phyloP scores from a whole-genome alignment of 37 sponge, comb jelly and placozoan species.

The Ephydatia muelleri region DNA sequence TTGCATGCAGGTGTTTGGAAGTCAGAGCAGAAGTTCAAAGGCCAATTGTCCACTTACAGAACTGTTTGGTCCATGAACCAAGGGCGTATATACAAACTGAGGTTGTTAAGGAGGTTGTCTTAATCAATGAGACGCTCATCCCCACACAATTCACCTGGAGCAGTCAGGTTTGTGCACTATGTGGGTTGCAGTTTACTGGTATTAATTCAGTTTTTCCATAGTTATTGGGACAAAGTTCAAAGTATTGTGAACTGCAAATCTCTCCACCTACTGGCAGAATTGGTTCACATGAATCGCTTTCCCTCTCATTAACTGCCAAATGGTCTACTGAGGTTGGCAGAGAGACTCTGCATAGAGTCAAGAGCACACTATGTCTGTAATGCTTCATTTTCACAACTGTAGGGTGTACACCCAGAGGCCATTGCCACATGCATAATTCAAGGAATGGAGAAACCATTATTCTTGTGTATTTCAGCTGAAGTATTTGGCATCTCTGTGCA shows the following conservation, averaged over 20 bases:
- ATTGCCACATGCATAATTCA: slow-evolving; percentile 39
- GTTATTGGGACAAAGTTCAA: slow-evolving; percentile 31
- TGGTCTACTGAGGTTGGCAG: slow-evolving; percentile 46
- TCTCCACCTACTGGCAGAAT: slow-evolving; percentile 35
- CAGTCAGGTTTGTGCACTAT: slow-evolving; percentile 25
- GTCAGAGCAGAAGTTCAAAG: slow-evolving; percentile 73
- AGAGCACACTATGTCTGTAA: not conserved
- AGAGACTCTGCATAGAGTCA: not conserved
- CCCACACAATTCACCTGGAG: slow-evolving; percentile 72
- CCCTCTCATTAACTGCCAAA: slow-evolving; percentile 19
- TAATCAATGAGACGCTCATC: slow-evolving; percentile 58
- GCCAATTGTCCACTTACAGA: slow-evolving; percentile 43
- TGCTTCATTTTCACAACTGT: not conserved
- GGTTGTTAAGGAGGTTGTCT: not conserved
- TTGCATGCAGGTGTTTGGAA: slow-evolving; percentile 34
- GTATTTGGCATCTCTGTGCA: slow-evolving; percentile 51
- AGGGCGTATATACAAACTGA: slow-evolving; percentile 46
- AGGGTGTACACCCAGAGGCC: slow-evolving; percentile 28
- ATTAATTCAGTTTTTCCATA: not conserved
- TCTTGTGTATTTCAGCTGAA: slow-evolving; percentile 46
- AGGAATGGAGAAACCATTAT: slow-evolving; percentile 46
- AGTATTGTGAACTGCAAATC: slow-evolving; percentile 17
- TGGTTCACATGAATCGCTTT: slow-evolving; percentile 39
- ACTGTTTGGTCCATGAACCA: slow-evolving; percentile 44
- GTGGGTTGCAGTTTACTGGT: not conserved